A percentile compares a stretch with the other conserved stretches of the same genome.
phyloP scores from a whole-genome alignment of 2,888 invertebrate genomes.

The Xiphydria camelus region DNA sequence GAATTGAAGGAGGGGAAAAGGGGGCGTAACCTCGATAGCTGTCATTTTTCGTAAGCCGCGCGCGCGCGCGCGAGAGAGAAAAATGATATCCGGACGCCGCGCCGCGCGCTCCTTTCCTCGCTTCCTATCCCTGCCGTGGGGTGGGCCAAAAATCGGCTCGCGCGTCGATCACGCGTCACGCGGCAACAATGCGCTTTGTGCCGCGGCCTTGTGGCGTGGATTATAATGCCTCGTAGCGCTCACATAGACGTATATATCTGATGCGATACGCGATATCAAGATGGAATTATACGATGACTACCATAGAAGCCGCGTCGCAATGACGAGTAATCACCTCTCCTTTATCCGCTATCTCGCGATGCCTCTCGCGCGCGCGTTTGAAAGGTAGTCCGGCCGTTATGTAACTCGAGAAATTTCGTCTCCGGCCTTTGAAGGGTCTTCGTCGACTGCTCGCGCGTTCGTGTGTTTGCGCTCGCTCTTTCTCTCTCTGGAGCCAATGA shows the following conservation, averaged over 20 bases:
- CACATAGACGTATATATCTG: slow-evolving; percentile 38
- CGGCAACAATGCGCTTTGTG: slow-evolving; percentile 43
- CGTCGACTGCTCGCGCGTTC: too few species aligned
- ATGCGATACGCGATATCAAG: slow-evolving; percentile 41
- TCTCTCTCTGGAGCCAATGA: too few species aligned
- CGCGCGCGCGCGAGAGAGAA: too few species aligned
- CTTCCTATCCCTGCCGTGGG: too few species aligned
- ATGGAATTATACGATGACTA: slow-evolving; percentile 37
- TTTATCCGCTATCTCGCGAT: not conserved
- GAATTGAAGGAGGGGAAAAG: too few species aligned
- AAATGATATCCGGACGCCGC: too few species aligned
- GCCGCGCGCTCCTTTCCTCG: too few species aligned
- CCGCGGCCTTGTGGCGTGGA: slow-evolving; percentile 27
- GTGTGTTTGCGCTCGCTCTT: too few species aligned
- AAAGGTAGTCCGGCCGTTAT: slow-evolving; percentile 1
- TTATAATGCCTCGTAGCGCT: slow-evolving; percentile 38
- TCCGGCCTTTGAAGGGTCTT: too few species aligned
- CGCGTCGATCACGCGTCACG: slow-evolving; percentile 43
- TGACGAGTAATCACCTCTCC: slow-evolving; percentile 30
- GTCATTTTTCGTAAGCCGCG: too few species aligned
- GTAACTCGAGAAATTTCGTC: slow-evolving; percentile 1
- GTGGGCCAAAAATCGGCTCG: slow-evolving; percentile 15
- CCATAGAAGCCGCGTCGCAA: slow-evolving; percentile 29
- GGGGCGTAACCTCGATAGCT: too few species aligned
- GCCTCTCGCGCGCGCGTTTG: not conserved